A percentile compares a stretch with the other conserved stretches of the same genome.
Evolutionary conservation across 1,140 invertebrate genomes (phyloP).

Genomic region (Ephestia elutella): DNA sequence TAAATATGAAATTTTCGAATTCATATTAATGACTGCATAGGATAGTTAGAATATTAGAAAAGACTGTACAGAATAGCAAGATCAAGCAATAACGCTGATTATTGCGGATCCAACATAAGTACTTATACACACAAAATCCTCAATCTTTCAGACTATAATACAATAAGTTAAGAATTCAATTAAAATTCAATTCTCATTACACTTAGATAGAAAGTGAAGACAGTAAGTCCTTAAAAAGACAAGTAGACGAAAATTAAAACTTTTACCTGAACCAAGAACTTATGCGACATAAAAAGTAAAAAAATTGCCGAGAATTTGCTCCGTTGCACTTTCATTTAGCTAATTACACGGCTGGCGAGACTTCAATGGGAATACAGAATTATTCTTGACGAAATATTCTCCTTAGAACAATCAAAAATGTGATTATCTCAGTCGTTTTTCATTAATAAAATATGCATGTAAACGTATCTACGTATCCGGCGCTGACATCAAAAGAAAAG

Average conservation of each 20-base stretch:
- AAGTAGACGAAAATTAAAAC: slow-evolving; percentile 18
- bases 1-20: too few species aligned
- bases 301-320: slow-evolving; percentile 9
- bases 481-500: slow-evolving; percentile 10
- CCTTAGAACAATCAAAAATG: slow-evolving; percentile 10
- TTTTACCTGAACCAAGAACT: slow-evolving; percentile 20
- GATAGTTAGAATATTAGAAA: too few species aligned
- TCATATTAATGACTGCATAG: too few species aligned
- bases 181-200: background rate
- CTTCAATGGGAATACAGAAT: slow-evolving; percentile 8
- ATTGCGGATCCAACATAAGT: too few species aligned
- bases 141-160: too few species aligned
- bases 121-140: too few species aligned
- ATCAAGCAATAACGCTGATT: too few species aligned
- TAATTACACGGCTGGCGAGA: slow-evolving; percentile 15
- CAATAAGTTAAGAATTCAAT: too few species aligned
- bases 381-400: background rate
- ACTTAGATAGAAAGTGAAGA: background rate
- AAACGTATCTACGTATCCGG: slow-evolving; percentile 2
- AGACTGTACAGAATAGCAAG: too few species aligned
- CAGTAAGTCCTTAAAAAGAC: slow-evolving; percentile 12
- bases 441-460: slow-evolving; percentile 7
- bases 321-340: slow-evolving; percentile 15
- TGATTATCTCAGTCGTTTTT: slow-evolving; percentile 14
- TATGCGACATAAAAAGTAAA: slow-evolving; percentile 13